phyloP scores from a whole-genome alignment of 2,797 vertebrate genomes.

The Parambassis ranga region DNA sequence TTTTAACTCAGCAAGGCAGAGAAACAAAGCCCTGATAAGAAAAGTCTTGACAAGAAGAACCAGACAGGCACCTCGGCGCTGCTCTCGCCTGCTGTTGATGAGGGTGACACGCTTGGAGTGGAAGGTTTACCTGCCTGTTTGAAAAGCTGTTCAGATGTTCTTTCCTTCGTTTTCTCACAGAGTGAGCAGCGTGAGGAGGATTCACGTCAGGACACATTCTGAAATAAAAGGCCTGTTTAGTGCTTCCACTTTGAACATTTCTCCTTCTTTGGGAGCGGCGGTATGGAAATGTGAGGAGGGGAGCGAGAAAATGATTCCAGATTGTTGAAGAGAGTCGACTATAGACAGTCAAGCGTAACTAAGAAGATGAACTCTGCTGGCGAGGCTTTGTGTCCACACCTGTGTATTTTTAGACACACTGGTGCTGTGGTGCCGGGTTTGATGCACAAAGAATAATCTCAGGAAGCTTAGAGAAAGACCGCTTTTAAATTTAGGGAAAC shows the following conservation, averaged over 20 bases:
- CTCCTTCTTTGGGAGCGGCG: background rate
- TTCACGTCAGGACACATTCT: constrained; percentile 1
- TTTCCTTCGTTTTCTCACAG: constrained; percentile 9
- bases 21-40: constrained; percentile 49
- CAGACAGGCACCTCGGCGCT: constrained; percentile 24
- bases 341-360: background rate
- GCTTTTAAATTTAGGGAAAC: background rate
- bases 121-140: constrained; percentile 36
- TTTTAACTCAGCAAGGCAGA: constrained; percentile 23
- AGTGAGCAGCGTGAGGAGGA: constrained; percentile 7
- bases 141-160: constrained; percentile 26
- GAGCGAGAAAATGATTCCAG: background rate
- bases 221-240: constrained; percentile 40
- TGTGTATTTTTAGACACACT: background rate
- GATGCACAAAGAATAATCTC: background rate
- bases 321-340: background rate
- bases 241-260: constrained; percentile 32
- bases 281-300: background rate
- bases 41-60: constrained; percentile 45
- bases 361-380: background rate
- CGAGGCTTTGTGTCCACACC: background rate
- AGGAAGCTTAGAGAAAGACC: background rate
- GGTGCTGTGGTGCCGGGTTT: background rate
- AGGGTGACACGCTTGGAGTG: constrained; percentile 36
- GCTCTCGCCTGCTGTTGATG: constrained; percentile 28